Conservation (phyloP, 2,113 vertebrate genomes). For the Elephas maximus region DNA sequence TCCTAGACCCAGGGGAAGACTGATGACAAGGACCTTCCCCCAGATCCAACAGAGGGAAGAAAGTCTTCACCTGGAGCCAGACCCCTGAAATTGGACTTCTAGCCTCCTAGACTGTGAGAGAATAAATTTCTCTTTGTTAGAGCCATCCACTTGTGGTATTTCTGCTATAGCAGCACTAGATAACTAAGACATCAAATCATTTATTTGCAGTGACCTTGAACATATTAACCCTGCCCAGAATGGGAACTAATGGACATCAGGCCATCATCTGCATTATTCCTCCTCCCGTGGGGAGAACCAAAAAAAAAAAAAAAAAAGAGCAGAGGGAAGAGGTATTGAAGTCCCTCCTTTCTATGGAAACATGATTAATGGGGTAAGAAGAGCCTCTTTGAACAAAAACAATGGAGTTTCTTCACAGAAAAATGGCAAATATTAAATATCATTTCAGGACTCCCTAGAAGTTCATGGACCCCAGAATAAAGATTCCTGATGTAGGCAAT, state of each 20-base stretch:
- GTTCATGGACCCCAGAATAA: background rate
- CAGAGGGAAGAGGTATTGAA: background rate
- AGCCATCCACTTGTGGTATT: too few relatives aligned
- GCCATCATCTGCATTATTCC: background rate
- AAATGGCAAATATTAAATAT: conserved; percentile 41
- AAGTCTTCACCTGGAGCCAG: too few relatives aligned
- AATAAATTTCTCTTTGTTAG: too few relatives aligned
- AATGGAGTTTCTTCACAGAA: background rate
- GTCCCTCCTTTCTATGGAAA: background rate
- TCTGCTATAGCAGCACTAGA: too few relatives aligned
- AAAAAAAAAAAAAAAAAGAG: background rate
- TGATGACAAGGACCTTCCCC: too few relatives aligned
- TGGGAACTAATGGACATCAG: conserved; percentile 18
- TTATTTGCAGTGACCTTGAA: conserved; percentile 58
- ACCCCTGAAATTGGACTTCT: too few relatives aligned
- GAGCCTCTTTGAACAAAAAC: background rate
- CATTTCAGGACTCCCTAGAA: conserved; percentile 25
- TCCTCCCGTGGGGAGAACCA: background rate
- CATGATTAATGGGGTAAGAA: background rate
- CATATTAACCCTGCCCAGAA: conserved; percentile 40
- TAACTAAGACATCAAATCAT: background rate
- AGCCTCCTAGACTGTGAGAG: too few relatives aligned
- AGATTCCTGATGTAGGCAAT: background rate
- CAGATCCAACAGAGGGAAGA: too few relatives aligned
- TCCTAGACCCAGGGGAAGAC: too few relatives aligned